phyloP scores from a whole-genome alignment of 1,140 invertebrate genomes.

The Plectrocnemia conspersa region DNA sequence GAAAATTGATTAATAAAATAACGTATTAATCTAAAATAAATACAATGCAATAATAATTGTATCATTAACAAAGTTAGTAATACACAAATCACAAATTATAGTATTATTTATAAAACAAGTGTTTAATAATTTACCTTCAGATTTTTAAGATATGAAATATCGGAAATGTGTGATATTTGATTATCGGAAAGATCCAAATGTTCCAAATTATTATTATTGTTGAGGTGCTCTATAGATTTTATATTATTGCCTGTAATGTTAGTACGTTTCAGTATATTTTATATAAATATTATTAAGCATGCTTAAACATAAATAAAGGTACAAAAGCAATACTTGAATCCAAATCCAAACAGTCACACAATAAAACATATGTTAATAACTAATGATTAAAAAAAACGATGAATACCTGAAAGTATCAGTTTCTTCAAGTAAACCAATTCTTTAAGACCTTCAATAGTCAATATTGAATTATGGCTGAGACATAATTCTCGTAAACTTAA shows the following conservation, averaged over 20 bases:
- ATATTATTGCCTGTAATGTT: slow-evolving; percentile 57
- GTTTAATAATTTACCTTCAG: slow-evolving; percentile 61
- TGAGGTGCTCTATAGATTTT: slow-evolving; percentile 80
- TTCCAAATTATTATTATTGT: slow-evolving; percentile 73
- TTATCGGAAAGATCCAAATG: slow-evolving; percentile 86
- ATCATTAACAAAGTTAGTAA: not conserved
- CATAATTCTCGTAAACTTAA: slow-evolving; percentile 75
- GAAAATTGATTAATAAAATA: slow-evolving; percentile 40
- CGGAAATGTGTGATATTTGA: slow-evolving; percentile 75
- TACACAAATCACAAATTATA: not conserved
- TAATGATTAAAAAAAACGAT: too few species aligned
- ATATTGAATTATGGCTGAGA: slow-evolving; percentile 80
- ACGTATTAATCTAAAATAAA: too few species aligned
- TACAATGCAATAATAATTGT: not conserved
- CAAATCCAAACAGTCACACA: too few species aligned
- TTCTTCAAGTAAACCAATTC: slow-evolving; percentile 75
- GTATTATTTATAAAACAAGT: not conserved
- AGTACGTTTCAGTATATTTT: slow-evolving; percentile 1
- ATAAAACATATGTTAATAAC: too few species aligned
- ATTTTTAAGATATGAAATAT: slow-evolving; percentile 74
- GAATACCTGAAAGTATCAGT: slow-evolving; percentile 53
- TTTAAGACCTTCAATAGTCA: slow-evolving; percentile 83
- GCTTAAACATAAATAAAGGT: too few species aligned
- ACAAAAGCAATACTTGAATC: too few species aligned
- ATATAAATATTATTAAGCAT: too few species aligned